Evolutionary conservation across 2,888 invertebrate genomes (phyloP), one percentile per base, ranked within the genome.

Genomic region (Sphinx pinastri): DNA sequence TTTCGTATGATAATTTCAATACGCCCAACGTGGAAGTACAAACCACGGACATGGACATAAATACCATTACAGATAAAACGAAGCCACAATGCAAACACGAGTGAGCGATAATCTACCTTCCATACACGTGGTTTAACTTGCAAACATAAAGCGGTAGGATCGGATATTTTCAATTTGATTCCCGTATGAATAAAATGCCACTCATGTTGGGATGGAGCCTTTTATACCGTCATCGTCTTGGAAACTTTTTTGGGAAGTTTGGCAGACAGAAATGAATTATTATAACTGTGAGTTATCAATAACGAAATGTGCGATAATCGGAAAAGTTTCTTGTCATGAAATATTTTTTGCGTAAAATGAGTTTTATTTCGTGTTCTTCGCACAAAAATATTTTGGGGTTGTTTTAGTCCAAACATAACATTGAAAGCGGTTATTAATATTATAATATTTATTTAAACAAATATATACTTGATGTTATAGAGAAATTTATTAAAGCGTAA

Each of bases 1-100:
- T 97, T 81, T 97, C 97, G 38, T 97, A 97, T 74, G 93, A 94
- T 75, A 93, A 94, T 81, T 94, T 93, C 70, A 88, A 89, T 60
- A 85, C 89, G 14, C 89, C 92, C 10, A 87, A 82, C 71, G 87
- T 89, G 52, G 93, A 92, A 59, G 88, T 87, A 57, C 92, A 92
- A 75, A 88, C 91, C 0, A 90, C 91, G 2, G 92, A 92, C 71
- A 90, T 93, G 87, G 94, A 93, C 76, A 88, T 94, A 74, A 92
- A 91, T 79, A 91, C 92, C n/a, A 86, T 92, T 71, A 85, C 89
- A 14, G 92, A 92, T 75, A 93, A 93, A 85, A 83, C 88, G 12
- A 92, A 92, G 83, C 79, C 82, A 69, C 85, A 85, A 73, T 81
- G 85, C 75, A 88, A 87, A 81, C 84, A 83, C 71, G 87, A 88